These are phyloP conservation scores for Tenualosa thibaudeaui DNA, from an alignment of 2,797 vertebrate species.

Conservation along the genomic window DNA sequence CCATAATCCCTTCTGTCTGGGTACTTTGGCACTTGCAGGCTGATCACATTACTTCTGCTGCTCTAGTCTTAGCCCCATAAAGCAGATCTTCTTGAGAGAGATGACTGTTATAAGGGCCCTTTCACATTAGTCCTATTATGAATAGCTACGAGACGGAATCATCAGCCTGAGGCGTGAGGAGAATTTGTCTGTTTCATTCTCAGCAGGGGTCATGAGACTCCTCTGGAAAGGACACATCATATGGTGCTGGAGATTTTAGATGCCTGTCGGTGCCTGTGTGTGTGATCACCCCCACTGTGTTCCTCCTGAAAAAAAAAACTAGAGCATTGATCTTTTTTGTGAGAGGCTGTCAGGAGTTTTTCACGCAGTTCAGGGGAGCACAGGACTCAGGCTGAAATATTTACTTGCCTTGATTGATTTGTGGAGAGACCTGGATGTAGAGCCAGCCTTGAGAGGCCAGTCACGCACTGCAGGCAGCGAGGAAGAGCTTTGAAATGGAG, in stretches of 20 bases:
- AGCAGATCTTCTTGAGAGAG: not conserved
- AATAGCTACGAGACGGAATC: not conserved
- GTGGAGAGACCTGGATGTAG: slow-evolving; percentile 47
- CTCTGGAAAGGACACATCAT: not conserved
- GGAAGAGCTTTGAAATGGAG: slow-evolving; percentile 41
- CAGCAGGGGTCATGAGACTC: not conserved
- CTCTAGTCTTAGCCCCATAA: no score
- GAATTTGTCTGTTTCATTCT: not conserved
- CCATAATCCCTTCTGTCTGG: no score
- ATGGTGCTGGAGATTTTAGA: not conserved
- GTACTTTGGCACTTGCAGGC: not conserved
- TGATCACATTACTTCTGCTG: not conserved
- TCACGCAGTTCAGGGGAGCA: not conserved
- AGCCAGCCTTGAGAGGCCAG: slow-evolving; percentile 49
- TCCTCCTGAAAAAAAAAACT: not conserved
- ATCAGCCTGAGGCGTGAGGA: not conserved
- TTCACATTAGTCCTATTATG: not conserved
- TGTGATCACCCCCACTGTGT: not conserved
- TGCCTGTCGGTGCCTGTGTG: not conserved
- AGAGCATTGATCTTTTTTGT: slow-evolving; percentile 7
- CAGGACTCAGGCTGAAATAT: slow-evolving; percentile 46
- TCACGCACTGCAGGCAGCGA: slow-evolving; percentile 27
- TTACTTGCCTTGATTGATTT: slow-evolving; percentile 53
- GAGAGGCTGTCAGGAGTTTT: slow-evolving; percentile 4
- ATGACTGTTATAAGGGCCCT: not conserved